Percentiles rank a stretch among this genome's conserved stretches.
phyloP scores from a whole-genome alignment of 2,888 invertebrate genomes.

The Gandaritis pyraliata region DNA sequence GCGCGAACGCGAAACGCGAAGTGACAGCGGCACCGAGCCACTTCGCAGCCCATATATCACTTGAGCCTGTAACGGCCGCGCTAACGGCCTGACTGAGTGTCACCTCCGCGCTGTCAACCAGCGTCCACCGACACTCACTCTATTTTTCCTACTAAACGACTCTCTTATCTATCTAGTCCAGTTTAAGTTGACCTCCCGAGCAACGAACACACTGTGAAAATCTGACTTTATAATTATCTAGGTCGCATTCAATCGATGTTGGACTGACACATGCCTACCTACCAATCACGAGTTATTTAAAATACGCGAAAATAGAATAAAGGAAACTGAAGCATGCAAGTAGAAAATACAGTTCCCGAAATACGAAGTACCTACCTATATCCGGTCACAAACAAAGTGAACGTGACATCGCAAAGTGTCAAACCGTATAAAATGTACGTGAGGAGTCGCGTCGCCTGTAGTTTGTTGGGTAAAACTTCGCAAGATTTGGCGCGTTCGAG shows the following conservation, averaged over 20 bases:
- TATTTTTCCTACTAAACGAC: slow-evolving; percentile 58
- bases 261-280: background rate
- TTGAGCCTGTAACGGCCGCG: slow-evolving; percentile 73
- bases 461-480: slow-evolving; percentile 53
- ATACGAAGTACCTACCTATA: slow-evolving; percentile 30
- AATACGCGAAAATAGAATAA: slow-evolving; percentile 9
- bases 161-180: slow-evolving; percentile 53
- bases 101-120: slow-evolving; percentile 70
- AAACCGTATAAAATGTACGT: slow-evolving; percentile 49
- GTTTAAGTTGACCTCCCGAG: slow-evolving; percentile 35
- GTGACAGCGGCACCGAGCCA: slow-evolving; percentile 81
- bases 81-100: slow-evolving; percentile 75
- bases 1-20: slow-evolving; percentile 71
- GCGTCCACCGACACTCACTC: slow-evolving; percentile 58
- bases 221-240: slow-evolving; percentile 5
- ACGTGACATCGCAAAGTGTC: slow-evolving; percentile 46
- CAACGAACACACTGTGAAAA: slow-evolving; percentile 11
- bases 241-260: slow-evolving; percentile 3
- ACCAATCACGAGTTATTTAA: background rate
- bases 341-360: slow-evolving; percentile 24
- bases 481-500: slow-evolving; percentile 66
- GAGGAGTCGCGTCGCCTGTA: slow-evolving; percentile 32
- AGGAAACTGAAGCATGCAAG: slow-evolving; percentile 30
- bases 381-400: slow-evolving; percentile 31
- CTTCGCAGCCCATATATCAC: slow-evolving; percentile 83